phyloP scores from a whole-genome alignment of 2,797 vertebrate genomes.

The Lophotriccus pileatus region DNA sequence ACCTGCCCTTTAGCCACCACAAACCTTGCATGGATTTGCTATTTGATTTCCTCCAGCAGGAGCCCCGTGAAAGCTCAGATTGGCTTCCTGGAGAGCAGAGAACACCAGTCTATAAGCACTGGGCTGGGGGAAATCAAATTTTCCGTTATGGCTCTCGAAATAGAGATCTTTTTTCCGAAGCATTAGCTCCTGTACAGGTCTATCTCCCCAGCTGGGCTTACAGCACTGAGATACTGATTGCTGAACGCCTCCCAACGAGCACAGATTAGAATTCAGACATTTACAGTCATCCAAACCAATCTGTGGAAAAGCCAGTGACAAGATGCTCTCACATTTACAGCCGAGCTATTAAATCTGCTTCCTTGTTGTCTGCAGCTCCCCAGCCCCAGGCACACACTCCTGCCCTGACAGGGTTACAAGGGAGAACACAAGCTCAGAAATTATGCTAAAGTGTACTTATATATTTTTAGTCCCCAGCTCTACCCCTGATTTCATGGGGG shows the following conservation, averaged over 20 bases:
- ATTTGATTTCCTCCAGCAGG: conserved; percentile 35
- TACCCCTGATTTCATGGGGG: background rate
- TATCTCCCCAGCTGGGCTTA: conserved; percentile 18
- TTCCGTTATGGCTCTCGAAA: conserved; percentile 17
- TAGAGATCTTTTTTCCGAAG: background rate
- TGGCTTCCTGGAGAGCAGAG: conserved; percentile 33
- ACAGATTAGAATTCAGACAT: background rate
- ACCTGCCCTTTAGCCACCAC: background rate
- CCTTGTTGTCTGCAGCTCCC: background rate
- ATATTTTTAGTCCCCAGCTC: background rate
- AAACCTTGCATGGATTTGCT: background rate
- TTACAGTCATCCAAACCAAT: conserved; percentile 19
- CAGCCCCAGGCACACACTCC: background rate
- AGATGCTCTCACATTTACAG: conserved; percentile 1
- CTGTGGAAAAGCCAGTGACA: background rate
- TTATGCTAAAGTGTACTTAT: background rate
- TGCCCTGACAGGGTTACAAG: background rate
- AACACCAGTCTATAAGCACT: conserved; percentile 37
- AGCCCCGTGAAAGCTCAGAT: conserved; percentile 19
- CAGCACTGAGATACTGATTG: background rate
- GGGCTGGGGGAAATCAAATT: conserved; percentile 56
- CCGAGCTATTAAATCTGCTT: background rate
- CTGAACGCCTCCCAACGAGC: conserved; percentile 23
- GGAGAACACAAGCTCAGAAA: background rate
- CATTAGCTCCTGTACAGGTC: conserved; percentile 17